Percentiles rank a stretch among this genome's conserved stretches.
Conservation (phyloP, 2,888 invertebrate genomes). For the Conus canariensis region DNA sequence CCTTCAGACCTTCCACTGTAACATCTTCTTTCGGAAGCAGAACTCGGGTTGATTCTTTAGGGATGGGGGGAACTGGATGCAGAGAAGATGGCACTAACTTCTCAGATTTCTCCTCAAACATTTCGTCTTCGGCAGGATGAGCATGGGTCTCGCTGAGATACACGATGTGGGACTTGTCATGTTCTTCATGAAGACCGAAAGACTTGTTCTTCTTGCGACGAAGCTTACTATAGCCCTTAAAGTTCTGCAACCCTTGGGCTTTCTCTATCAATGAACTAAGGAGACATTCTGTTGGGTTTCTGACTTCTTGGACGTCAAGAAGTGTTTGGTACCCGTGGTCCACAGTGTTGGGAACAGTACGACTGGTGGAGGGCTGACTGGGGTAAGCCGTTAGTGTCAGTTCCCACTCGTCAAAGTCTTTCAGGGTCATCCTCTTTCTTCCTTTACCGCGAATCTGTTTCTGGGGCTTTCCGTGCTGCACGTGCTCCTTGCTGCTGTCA, state of each 20-base stretch:
- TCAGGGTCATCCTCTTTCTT: constrained; percentile 35
- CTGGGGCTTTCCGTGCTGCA: constrained; percentile 19
- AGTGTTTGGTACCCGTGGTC: background rate
- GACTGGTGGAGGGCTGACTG: background rate
- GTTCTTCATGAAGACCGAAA: background rate
- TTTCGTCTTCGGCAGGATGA: background rate
- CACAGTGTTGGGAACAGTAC: too few relatives aligned
- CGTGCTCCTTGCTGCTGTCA: constrained; percentile 24
- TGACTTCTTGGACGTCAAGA: background rate
- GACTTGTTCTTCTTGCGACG: background rate
- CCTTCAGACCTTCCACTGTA: constrained; percentile 38
- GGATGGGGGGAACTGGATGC: background rate
- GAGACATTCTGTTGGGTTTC: constrained; percentile 20
- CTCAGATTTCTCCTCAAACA: background rate
- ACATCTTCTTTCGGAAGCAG: constrained; percentile 43
- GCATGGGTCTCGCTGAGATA: background rate
- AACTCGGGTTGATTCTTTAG: constrained; percentile 24
- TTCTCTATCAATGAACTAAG: constrained; percentile 38
- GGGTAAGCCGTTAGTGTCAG: background rate
- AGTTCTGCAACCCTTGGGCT: constrained; percentile 28
- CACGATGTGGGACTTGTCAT: constrained; percentile 40
- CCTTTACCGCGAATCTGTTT: constrained; percentile 36
- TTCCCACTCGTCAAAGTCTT: constrained; percentile 42
- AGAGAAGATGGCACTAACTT: background rate
- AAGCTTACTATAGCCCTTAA: background rate